phyloP scores from a whole-genome alignment of 1,140 invertebrate genomes.

The Musca domestica region DNA sequence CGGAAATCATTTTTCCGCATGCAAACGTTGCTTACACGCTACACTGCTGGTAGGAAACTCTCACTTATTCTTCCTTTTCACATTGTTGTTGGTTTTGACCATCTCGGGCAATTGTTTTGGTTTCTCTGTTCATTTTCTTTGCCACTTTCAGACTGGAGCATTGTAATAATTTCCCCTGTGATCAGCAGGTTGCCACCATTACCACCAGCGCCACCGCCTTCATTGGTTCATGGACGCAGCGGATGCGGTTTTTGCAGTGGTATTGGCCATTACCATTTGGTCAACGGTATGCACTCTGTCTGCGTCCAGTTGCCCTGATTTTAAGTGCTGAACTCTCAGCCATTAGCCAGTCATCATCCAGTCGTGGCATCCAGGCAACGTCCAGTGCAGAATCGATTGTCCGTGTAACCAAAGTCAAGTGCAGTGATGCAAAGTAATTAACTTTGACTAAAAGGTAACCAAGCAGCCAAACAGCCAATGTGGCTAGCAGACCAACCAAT shows the following conservation, averaged over 20 bases:
- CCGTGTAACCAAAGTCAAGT: constrained; percentile 22
- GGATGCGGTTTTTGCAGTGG: constrained; percentile 22
- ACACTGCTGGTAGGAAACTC: neutral
- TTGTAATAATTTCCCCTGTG: constrained; percentile 21
- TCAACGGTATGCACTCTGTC: neutral
- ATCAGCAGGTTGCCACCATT: constrained; percentile 18
- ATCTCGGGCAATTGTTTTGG: constrained; percentile 7
- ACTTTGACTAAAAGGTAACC: constrained; percentile 22
- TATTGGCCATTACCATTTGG: neutral
- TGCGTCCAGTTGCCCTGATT: constrained; percentile 13
- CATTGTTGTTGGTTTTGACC: neutral
- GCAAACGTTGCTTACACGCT: neutral
- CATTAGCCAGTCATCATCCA: too few species aligned
- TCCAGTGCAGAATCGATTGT: constrained; percentile 3
- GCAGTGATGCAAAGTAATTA: constrained; percentile 22
- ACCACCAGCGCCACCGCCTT: constrained; percentile 10
- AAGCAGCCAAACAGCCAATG: neutral
- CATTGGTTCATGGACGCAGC: constrained; percentile 3
- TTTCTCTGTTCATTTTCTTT: neutral
- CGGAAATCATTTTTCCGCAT: constrained; percentile 19
- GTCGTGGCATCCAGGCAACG: too few species aligned
- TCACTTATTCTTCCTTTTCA: neutral
- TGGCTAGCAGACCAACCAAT: neutral
- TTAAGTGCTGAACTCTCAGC: neutral
- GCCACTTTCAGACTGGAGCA: neutral